Conservation (phyloP, 2,888 invertebrate genomes). For the Eristalis pertinax region DNA sequence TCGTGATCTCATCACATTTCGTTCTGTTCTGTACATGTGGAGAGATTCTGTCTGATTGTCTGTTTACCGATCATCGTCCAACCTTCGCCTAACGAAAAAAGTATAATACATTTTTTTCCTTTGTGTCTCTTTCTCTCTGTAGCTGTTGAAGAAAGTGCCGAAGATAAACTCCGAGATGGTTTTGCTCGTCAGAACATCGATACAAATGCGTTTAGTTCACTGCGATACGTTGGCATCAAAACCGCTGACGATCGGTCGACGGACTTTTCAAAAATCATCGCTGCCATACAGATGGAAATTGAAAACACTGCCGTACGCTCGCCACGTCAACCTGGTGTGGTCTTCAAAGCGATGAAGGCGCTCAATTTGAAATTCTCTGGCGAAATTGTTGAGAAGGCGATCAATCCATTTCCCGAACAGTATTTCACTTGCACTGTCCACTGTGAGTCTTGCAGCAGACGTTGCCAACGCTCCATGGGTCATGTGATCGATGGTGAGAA, state of each 20-base stretch:
- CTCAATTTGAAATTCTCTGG: constrained; percentile 90
- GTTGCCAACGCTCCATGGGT: constrained; percentile 86
- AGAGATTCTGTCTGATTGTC: neutral
- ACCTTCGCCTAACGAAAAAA: neutral
- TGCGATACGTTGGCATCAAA: constrained; percentile 86
- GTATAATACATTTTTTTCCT: constrained; percentile 30
- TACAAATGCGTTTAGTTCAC: constrained; percentile 87
- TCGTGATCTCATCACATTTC: neutral
- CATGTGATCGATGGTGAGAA: constrained; percentile 85
- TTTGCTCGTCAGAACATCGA: constrained; percentile 85
- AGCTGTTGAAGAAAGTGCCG: constrained; percentile 84
- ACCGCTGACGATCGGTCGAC: constrained; percentile 82
- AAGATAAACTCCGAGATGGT: constrained; percentile 84
- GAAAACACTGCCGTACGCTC: constrained; percentile 88
- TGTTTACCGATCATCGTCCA: neutral
- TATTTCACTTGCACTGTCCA: constrained; percentile 89
- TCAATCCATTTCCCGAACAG: constrained; percentile 88
- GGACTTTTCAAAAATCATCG: constrained; percentile 84
- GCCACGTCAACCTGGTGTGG: constrained; percentile 85
- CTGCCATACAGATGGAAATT: constrained; percentile 85
- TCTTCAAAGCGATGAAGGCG: constrained; percentile 87
- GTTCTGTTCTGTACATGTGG: neutral
- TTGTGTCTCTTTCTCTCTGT: constrained; percentile 66
- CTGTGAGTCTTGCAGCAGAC: constrained; percentile 86
- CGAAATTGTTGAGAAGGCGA: constrained; percentile 84